Percentiles rank a stretch among this genome's conserved stretches.
phyloP scores from a whole-genome alignment of 2,113 vertebrate species.

The Antigone vipio region DNA sequence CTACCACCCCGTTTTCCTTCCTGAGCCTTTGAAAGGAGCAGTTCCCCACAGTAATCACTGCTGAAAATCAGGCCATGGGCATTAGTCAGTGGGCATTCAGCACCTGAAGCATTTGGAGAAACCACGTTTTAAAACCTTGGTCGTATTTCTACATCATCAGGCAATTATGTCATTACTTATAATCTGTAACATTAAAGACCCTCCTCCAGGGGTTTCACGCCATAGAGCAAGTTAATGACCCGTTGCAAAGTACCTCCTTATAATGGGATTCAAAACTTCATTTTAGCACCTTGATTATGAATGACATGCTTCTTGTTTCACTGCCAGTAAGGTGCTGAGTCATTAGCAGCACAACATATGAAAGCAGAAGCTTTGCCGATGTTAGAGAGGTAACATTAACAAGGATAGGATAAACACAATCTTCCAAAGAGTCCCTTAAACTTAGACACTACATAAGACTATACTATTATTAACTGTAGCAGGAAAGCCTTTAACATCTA shows the following conservation, averaged over 20 bases:
- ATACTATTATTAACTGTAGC: not conserved
- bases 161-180: not conserved
- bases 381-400: not conserved
- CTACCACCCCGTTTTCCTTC: not conserved
- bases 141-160: not conserved
- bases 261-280: not conserved
- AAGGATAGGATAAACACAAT: not conserved
- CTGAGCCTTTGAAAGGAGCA: not conserved
- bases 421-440: not conserved
- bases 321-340: not conserved
- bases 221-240: not conserved
- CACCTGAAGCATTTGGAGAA: not conserved
- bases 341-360: not conserved
- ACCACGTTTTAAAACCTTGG: not conserved
- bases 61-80: not conserved
- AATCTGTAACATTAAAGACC: not conserved
- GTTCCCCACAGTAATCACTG: not conserved
- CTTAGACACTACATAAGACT: not conserved
- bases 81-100: not conserved
- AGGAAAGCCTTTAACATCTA: not conserved
- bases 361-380: not conserved
- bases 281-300: conserved; percentile 25
- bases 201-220: not conserved
- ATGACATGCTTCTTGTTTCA: not conserved
- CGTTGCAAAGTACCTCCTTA: not conserved